These are phyloP conservation scores for Temnopleurus reevesii DNA, from an alignment of 53 echinoderm and acorn worm species.

Conservation along the genomic window DNA sequence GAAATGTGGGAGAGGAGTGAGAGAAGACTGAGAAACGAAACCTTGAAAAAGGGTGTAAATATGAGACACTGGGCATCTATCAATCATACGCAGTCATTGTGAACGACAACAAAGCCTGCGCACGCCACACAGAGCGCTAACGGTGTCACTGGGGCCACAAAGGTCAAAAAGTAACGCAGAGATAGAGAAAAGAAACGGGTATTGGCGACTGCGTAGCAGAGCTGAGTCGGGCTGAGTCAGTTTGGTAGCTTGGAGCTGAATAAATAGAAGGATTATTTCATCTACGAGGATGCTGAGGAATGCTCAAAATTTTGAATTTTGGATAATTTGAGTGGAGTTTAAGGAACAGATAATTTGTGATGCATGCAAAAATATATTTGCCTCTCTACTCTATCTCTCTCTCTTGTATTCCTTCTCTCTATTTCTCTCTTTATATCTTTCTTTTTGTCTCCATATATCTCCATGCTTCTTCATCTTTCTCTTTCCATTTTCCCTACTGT, in stretches of 20 bases:
- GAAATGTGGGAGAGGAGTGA: too few relatives aligned
- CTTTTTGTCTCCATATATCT: not conserved
- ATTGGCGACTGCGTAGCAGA: not conserved
- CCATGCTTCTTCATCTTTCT: too few relatives aligned
- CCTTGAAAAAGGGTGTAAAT: slow-evolving; percentile 11
- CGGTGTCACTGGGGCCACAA: slow-evolving; percentile 34
- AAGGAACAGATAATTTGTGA: too few relatives aligned
- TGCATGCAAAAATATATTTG: too few relatives aligned
- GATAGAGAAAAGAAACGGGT: slow-evolving; percentile 8
- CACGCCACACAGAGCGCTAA: slow-evolving; percentile 12
- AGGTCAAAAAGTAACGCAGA: slow-evolving; percentile 47
- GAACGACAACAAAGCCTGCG: not conserved
- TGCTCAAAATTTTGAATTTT: too few relatives aligned
- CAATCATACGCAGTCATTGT: slow-evolving; percentile 53
- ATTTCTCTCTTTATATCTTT: not conserved
- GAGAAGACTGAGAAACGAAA: not conserved
- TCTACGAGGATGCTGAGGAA: not conserved
- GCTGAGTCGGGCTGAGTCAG: not conserved
- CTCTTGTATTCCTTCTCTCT: not conserved
- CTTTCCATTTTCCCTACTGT: too few relatives aligned
- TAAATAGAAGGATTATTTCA: not conserved
- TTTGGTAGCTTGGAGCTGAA: not conserved
- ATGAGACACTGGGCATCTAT: slow-evolving; percentile 19
- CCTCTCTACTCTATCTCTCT: not conserved
- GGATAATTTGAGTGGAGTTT: too few relatives aligned